Evolutionary conservation across 2,113 vertebrate species (phyloP).

Genomic region (Lichenostomus cassidix): DNA sequence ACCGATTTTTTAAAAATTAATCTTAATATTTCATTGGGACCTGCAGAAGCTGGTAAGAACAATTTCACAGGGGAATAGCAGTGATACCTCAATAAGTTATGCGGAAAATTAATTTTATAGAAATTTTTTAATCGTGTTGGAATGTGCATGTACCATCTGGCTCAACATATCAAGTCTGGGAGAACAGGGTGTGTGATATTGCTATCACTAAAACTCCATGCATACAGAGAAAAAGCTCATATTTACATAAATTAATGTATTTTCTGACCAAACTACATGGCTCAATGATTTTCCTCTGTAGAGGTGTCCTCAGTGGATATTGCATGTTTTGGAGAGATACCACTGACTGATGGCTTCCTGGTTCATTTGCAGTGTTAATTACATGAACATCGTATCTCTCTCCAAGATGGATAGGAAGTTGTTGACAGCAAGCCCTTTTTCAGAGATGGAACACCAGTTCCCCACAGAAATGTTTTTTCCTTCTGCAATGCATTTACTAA

Average conservation of each 20-base stretch:
- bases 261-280: neutral
- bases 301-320: neutral
- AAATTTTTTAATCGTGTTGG: neutral
- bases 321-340: neutral
- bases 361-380: conserved; percentile 19
- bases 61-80: neutral
- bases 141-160: neutral
- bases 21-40: neutral
- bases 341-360: neutral
- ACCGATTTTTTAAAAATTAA: neutral
- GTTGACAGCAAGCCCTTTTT: conserved; percentile 18
- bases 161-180: neutral
- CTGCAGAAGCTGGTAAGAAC: neutral
- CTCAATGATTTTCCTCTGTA: neutral
- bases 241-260: neutral
- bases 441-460: neutral
- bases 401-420: neutral
- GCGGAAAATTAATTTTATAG: neutral
- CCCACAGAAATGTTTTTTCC: neutral
- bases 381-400: neutral
- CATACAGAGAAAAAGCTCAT: neutral
- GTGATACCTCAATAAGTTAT: neutral
- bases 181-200: neutral
- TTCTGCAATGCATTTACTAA: neutral
- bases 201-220: neutral